A percentile compares a stretch with the other conserved stretches of the same genome.
These are phyloP conservation scores for Trinorchestia longiramus DNA, from an alignment of 1,140 invertebrate genomes.

Conservation along the genomic window DNA sequence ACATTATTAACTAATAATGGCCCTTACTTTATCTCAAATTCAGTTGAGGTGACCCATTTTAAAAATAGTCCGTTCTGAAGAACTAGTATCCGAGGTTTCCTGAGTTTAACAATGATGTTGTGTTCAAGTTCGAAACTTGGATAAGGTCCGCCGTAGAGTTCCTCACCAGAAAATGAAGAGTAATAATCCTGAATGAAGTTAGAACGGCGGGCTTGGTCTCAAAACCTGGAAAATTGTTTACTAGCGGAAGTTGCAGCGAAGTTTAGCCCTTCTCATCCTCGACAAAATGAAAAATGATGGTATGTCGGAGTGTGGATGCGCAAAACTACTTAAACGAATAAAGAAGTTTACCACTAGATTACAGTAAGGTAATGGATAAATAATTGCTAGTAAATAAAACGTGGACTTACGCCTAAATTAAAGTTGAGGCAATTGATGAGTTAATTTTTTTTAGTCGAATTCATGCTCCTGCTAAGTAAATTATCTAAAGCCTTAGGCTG, in stretches of 20 bases:
- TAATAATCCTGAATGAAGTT: neutral
- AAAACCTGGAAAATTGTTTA: neutral
- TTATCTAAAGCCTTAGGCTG: too few species aligned
- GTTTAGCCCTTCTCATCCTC: neutral
- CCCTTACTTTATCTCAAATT: too few species aligned
- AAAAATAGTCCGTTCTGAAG: too few species aligned
- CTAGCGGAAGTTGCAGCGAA: neutral
- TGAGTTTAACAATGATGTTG: neutral
- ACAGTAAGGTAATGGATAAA: too few species aligned
- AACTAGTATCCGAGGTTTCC: neutral
- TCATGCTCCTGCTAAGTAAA: too few species aligned
- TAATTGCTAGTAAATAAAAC: too few species aligned
- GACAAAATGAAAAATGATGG: neutral
- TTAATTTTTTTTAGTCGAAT: too few species aligned
- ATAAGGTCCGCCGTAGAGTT: neutral
- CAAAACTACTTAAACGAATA: neutral
- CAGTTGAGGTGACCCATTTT: too few species aligned
- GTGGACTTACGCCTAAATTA: too few species aligned
- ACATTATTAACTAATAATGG: too few species aligned
- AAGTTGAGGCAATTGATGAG: too few species aligned
- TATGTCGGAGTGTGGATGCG: neutral
- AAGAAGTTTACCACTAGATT: neutral
- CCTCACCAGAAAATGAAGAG: neutral
- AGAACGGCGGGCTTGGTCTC: neutral
- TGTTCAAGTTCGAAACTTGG: neutral